Conservation (phyloP, 2,113 vertebrate genomes). For the Myiopsitta monachus region DNA sequence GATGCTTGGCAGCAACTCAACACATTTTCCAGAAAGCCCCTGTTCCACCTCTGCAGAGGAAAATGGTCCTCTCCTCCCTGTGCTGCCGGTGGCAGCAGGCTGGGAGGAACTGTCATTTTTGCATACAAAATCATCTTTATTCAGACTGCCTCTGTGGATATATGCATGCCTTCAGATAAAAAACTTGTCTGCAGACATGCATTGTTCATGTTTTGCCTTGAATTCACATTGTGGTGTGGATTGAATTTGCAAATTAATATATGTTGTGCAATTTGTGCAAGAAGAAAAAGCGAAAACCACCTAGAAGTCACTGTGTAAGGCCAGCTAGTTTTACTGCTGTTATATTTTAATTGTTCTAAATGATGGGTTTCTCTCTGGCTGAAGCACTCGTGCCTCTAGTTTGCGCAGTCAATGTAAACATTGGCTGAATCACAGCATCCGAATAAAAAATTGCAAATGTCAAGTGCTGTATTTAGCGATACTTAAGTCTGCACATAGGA, state of each 20-base stretch:
- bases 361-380: not conserved
- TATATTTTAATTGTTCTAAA: not conserved
- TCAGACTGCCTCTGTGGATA: not conserved
- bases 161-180: not conserved
- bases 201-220: not conserved
- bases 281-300: not conserved
- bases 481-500: not conserved
- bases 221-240: not conserved
- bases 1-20: not conserved
- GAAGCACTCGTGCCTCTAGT: rapidly evolving
- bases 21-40: not conserved
- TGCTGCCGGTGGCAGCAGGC: not conserved
- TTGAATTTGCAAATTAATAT: not conserved
- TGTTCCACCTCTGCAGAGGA: not conserved
- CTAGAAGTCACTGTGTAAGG: not conserved
- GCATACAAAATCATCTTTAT: not conserved
- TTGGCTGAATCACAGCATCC: not conserved
- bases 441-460: not conserved
- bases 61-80: not conserved
- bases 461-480: not conserved
- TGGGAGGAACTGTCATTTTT: not conserved
- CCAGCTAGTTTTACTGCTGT: not conserved
- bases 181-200: rapidly evolving
- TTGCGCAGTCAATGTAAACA: not conserved
- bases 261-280: not conserved